These are phyloP conservation scores for Mionectes olivaceus DNA, from an alignment of 2,797 vertebrate species.

Conservation along the genomic window DNA sequence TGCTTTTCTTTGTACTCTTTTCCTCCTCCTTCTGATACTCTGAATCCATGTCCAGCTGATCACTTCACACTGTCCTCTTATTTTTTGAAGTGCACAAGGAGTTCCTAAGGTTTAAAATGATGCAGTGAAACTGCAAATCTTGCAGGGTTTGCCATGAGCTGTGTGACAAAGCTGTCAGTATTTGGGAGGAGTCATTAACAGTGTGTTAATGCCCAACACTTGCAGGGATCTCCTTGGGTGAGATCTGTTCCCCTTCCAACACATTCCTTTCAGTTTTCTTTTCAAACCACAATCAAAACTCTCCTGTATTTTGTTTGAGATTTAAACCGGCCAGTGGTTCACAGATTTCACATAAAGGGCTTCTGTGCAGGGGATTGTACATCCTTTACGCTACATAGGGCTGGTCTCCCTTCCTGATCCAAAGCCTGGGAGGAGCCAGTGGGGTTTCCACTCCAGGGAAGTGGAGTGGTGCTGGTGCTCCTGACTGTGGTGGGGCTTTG, in stretches of 20 bases:
- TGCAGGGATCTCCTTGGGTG: background rate
- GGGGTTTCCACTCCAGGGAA: background rate
- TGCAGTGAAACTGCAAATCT: slow-evolving; percentile 15
- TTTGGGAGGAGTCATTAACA: background rate
- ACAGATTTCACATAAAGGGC: slow-evolving; percentile 45
- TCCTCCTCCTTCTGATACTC: background rate
- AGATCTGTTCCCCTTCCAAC: slow-evolving; percentile 38
- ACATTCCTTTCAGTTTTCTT: slow-evolving; percentile 48
- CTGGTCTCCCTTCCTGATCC: background rate
- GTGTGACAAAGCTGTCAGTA: slow-evolving; percentile 36
- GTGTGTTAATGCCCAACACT: slow-evolving; percentile 31
- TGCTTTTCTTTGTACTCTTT: rapidly evolving
- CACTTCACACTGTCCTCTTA: background rate
- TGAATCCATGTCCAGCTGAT: background rate
- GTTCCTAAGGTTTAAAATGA: slow-evolving; percentile 19
- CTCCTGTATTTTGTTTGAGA: slow-evolving; percentile 59
- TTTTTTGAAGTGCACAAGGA: background rate
- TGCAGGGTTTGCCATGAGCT: background rate
- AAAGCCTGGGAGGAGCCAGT: background rate
- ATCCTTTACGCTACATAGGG: background rate
- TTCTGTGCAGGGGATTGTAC: slow-evolving; percentile 47
- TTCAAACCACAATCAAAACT: slow-evolving; percentile 68
- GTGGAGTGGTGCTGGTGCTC: rapidly evolving
- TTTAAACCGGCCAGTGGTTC: slow-evolving; percentile 51
- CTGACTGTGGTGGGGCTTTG: background rate